A percentile compares a stretch with the other conserved stretches of the same genome.
These are phyloP conservation scores for Lithosia quadra DNA, from an alignment of 2,888 invertebrate species.

Conservation along the genomic window DNA sequence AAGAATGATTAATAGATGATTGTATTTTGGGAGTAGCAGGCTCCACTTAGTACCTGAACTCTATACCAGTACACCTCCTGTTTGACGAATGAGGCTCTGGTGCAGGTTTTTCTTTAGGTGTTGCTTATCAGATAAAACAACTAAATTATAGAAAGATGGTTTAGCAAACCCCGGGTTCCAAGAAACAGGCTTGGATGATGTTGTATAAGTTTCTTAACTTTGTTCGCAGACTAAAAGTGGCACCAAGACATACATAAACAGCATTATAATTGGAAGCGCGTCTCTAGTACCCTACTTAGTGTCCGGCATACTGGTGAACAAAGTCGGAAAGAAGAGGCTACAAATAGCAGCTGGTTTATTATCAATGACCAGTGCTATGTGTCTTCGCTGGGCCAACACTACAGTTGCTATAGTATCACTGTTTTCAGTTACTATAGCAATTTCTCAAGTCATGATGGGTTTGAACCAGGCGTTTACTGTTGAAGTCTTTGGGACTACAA, in stretches of 20 bases:
- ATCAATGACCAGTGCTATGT: slow-evolving; percentile 50
- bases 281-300: slow-evolving; percentile 65
- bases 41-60: too few species aligned
- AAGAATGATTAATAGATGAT: too few species aligned
- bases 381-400: slow-evolving; percentile 63
- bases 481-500: slow-evolving; percentile 69
- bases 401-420: slow-evolving; percentile 63
- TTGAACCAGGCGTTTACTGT: slow-evolving; percentile 66
- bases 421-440: slow-evolving; percentile 59
- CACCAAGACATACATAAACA: slow-evolving; percentile 73
- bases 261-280: slow-evolving; percentile 67
- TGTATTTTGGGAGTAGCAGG: too few species aligned
- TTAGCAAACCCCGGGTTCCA: too few species aligned
- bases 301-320: slow-evolving; percentile 66
- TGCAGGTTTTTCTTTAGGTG: too few species aligned
- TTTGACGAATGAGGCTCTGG: too few species aligned
- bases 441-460: slow-evolving; percentile 63
- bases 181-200: neutral
- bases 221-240: slow-evolving; percentile 67
- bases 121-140: neutral
- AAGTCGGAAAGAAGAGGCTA: slow-evolving; percentile 69
- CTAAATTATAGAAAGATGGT: too few species aligned
- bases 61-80: too few species aligned
- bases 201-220: neutral
- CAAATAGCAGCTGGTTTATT: slow-evolving; percentile 54